Evolutionary conservation across 2,797 vertebrate species (phyloP).

Genomic region (Loris lydekkerianus): DNA sequence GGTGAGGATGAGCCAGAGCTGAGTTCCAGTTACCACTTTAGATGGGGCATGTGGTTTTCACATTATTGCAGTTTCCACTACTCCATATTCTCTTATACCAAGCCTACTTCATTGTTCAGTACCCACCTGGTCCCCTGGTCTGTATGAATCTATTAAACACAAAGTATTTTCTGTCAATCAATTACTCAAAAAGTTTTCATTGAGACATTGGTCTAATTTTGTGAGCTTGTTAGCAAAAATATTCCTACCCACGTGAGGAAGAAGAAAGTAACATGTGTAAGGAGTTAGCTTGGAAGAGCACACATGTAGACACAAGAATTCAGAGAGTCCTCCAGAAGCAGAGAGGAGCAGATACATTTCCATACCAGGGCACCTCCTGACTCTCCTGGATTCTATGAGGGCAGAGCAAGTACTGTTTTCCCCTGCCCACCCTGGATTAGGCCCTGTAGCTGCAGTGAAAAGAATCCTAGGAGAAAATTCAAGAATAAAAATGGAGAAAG

Average conservation of each 20-base stretch:
- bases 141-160: conserved; percentile 9
- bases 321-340: neutral
- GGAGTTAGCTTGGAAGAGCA: neutral
- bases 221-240: neutral
- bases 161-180: conserved; percentile 37
- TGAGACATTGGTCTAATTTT: neutral
- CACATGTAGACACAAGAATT: neutral
- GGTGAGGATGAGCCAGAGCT: neutral
- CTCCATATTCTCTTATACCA: neutral
- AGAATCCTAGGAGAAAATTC: neutral
- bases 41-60: neutral
- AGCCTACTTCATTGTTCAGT: neutral
- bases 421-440: neutral
- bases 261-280: neutral
- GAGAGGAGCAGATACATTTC: neutral
- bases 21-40: neutral
- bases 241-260: neutral
- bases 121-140: neutral
- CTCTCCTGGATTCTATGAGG: neutral
- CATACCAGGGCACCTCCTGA: neutral
- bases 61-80: neutral
- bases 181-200: neutral
- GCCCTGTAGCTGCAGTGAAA: neutral
- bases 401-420: neutral
- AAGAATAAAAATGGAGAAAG: neutral